Percentiles rank a stretch among this genome's conserved stretches.
Evolutionary conservation across 2,888 invertebrate genomes (phyloP).

Genomic region (Drosophila picticornis): DNA sequence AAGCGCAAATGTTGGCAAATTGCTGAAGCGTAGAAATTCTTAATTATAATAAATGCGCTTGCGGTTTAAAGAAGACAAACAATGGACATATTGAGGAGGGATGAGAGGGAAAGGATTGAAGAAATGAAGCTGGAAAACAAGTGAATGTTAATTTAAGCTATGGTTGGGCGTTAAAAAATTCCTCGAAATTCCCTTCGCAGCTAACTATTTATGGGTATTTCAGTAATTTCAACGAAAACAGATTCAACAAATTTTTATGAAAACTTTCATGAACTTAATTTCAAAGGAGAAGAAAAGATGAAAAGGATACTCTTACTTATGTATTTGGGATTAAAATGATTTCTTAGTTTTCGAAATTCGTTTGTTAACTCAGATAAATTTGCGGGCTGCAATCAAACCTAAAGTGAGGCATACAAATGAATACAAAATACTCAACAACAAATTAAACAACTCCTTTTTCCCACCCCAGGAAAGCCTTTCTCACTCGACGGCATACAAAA

Average conservation of each 20-base stretch:
- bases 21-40: slow-evolving; percentile 56
- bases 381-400: slow-evolving; percentile 20
- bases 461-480: too few relatives aligned
- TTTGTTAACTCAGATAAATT: slow-evolving; percentile 2
- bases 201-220: slow-evolving; percentile 33
- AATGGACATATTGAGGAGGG: not conserved
- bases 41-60: slow-evolving; percentile 59
- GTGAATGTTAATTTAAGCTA: slow-evolving; percentile 30
- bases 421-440: slow-evolving; percentile 27
- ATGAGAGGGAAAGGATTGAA: not conserved
- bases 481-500: not conserved
- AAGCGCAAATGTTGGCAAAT: slow-evolving; percentile 67
- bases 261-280: not conserved
- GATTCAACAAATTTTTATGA: not conserved
- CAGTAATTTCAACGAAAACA: slow-evolving; percentile 3
- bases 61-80: slow-evolving; percentile 26
- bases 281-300: not conserved
- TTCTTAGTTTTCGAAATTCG: slow-evolving; percentile 3
- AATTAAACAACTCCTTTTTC: slow-evolving; percentile 23
- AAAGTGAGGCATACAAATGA: slow-evolving; percentile 29
- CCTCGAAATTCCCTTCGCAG: slow-evolving; percentile 1
- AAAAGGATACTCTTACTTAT: slow-evolving; percentile 5
- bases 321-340: not conserved
- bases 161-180: not conserved
- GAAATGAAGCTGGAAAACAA: slow-evolving; percentile 8